Evolutionary conservation across 2,888 invertebrate species (phyloP).

Genomic region (Ferrisia virgata): DNA sequence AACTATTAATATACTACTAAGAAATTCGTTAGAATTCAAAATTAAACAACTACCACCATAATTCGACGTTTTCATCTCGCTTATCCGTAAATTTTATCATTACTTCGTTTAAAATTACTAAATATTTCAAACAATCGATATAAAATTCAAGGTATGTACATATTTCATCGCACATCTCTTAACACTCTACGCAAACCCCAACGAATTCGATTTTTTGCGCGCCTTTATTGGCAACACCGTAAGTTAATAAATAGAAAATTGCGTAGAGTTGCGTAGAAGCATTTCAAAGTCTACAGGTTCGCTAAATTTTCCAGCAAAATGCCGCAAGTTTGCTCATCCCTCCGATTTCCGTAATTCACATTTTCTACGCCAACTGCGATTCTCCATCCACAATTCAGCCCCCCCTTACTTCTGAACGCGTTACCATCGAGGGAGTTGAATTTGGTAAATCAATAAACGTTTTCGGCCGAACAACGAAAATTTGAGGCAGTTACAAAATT

Average conservation of each 20-base stretch:
- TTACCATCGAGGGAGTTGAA: neutral
- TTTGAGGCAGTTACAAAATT: slow-evolving; percentile 31
- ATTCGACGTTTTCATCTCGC: too few relatives aligned
- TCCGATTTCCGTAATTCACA: neutral
- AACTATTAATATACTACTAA: too few relatives aligned
- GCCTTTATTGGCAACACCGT: slow-evolving; percentile 10
- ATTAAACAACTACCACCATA: too few relatives aligned
- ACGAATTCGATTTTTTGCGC: neutral
- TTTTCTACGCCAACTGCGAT: neutral
- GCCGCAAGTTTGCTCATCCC: neutral
- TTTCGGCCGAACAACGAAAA: slow-evolving; percentile 21
- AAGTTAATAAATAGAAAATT: slow-evolving; percentile 34
- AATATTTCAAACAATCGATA: too few relatives aligned
- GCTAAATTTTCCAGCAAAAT: neutral
- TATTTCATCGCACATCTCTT: neutral
- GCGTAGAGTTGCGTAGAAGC: slow-evolving; percentile 30
- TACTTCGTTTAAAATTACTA: too few relatives aligned
- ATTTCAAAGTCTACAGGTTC: slow-evolving; percentile 26
- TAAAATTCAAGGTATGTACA: too few relatives aligned
- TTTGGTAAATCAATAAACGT: slow-evolving; percentile 5
- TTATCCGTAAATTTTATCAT: too few relatives aligned
- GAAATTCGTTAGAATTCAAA: too few relatives aligned
- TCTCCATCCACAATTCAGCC: neutral
- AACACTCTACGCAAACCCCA: neutral
- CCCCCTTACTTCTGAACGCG: neutral